These are phyloP conservation scores for Nannobrachium achirus DNA, from an alignment of 2,113 vertebrate species.

Conservation along the genomic window DNA sequence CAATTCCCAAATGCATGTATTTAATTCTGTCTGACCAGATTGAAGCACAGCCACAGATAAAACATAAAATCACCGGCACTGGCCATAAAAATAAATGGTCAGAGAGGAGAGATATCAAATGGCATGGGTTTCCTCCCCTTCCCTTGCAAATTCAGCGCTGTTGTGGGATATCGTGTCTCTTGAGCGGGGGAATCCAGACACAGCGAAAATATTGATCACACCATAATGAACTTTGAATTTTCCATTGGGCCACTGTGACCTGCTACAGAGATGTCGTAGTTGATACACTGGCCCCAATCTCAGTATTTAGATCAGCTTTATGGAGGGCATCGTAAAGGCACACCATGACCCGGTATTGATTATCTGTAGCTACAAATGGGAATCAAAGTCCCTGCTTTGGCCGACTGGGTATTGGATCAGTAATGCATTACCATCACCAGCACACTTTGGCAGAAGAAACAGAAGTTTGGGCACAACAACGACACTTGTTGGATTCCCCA, in stretches of 20 bases:
- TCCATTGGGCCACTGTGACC: slow-evolving; percentile 41
- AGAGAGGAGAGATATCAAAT: no score
- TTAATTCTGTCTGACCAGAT: no score
- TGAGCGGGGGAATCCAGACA: not conserved
- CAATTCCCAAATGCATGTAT: no score
- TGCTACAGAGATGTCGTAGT: slow-evolving; percentile 23
- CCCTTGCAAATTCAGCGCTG: no score
- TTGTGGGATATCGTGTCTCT: no score
- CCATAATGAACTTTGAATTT: slow-evolving; percentile 37
- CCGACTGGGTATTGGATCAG: not conserved
- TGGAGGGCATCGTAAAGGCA: slow-evolving; percentile 28
- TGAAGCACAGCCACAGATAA: no score
- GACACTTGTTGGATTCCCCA: no score
- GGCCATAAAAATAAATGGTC: no score
- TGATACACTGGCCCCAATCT: slow-evolving; percentile 20
- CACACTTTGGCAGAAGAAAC: not conserved
- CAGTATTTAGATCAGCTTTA: slow-evolving; percentile 43
- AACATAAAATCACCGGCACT: no score
- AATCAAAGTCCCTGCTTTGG: slow-evolving; percentile 3
- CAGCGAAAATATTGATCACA: slow-evolving; percentile 12
- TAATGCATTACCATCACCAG: not conserved
- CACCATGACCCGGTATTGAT: slow-evolving; percentile 13
- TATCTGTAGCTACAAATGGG: slow-evolving; percentile 15
- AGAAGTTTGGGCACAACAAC: no score
- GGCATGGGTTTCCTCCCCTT: no score